Evolutionary conservation across 1,140 invertebrate species (phyloP), one percentile per base, ranked within the genome.

Genomic region (Orchesella cincta): DNA sequence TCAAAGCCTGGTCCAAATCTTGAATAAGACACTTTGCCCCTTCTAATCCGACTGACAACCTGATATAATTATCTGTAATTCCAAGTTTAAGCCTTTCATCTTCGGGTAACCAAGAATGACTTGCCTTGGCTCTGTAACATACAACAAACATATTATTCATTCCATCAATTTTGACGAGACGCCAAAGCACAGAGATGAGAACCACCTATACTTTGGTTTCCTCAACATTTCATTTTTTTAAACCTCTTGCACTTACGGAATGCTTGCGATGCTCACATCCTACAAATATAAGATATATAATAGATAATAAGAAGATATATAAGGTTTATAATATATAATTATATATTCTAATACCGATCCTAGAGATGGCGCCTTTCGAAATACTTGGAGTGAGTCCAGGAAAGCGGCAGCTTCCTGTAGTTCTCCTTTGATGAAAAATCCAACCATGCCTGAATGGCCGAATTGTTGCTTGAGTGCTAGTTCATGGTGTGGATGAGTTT

Each of bases 1-100:
- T 3, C 29, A 81, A 70, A 26, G 95, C 96, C 86, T 94, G 90
- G 78, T 94, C 90, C 12, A 99, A 83, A 87, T 99, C 97, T 23
- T 87, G 85, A 46, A 98, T 90, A 16, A 99, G 87, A 88, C 98
- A 96, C 51, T 93, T 88, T 14, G 89, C 87, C 82, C 94, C 91
- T 88, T 99, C 97, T 14, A 98, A 86, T 1, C 97, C 97, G 34
- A 98, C 92, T 0, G 96, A 98, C 1, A 99, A 85, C 77, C 97
- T 88, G 76, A 99, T 91, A 1, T 99, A 87, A 52, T 91, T 91
- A 84, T 98, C 93, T 0, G 89, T 91, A 67, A 99, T 97, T 8
- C 94, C 94, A 8, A 98, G 87, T 52, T 87, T 84, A 8, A 76
- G 54, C 29, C 78, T 51, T 31, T 79, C 78, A 28, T 62, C 64